Percentiles rank a stretch among this genome's conserved stretches.
Evolutionary conservation across 2,888 invertebrate genomes (phyloP).

Genomic region (Oeneis ivallda): DNA sequence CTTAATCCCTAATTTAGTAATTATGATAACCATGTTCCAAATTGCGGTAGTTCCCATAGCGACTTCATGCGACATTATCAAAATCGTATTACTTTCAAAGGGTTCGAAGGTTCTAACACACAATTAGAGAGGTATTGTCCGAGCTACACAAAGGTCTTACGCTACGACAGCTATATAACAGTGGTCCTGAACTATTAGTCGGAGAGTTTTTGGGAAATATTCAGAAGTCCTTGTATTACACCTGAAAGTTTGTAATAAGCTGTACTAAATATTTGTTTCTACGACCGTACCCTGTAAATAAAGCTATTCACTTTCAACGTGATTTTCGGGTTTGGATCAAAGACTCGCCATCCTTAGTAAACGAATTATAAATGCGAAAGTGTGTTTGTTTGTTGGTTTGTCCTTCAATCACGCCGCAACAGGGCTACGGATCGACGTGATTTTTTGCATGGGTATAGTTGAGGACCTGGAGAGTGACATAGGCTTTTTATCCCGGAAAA

Average conservation of each 20-base stretch:
- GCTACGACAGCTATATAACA: neutral
- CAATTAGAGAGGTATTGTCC: slow-evolving; percentile 1
- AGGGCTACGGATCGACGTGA: too few relatives aligned
- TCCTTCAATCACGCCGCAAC: too few relatives aligned
- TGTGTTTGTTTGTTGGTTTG: too few relatives aligned
- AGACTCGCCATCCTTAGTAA: too few relatives aligned
- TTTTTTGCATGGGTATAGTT: too few relatives aligned
- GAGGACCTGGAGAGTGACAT: too few relatives aligned
- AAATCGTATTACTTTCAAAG: slow-evolving; percentile 10
- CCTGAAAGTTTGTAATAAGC: neutral
- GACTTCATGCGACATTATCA: neutral
- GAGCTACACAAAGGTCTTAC: slow-evolving; percentile 8
- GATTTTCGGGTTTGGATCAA: too few relatives aligned
- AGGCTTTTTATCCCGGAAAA: too few relatives aligned
- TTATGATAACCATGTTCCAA: neutral
- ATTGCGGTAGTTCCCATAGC: slow-evolving; percentile 2
- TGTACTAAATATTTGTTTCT: too few relatives aligned
- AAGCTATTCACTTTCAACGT: too few relatives aligned
- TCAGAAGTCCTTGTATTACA: neutral
- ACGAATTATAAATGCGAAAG: too few relatives aligned
- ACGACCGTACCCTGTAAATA: too few relatives aligned
- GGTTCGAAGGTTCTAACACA: neutral
- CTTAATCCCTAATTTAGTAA: neutral
- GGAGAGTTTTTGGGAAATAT: neutral
- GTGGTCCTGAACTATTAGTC: neutral